Base-by-base conservation (phyloP, 2,113 vertebrate genomes). In the Pelobates fuscus region DNA sequence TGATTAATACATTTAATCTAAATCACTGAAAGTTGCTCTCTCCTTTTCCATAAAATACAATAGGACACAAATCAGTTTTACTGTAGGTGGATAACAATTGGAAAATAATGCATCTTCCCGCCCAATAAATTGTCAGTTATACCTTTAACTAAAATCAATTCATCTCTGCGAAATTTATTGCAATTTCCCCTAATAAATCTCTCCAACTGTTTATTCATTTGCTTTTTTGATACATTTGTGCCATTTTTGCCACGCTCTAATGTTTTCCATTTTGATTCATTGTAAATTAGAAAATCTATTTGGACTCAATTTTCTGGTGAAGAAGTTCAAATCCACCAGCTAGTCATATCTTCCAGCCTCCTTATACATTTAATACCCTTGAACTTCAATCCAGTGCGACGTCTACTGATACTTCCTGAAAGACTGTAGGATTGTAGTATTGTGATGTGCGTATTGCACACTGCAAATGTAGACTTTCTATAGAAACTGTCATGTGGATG, bases 81-180 rank as follows among this genome's bases (percentile, higher is more conserved):
- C 93, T 94, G 91, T 91, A 93, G 94, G 93, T 93, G 90, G 94
- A 98, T 96, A 97, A 96, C 96, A 98, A 97, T 98, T 89, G 95
- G 94, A 97, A 97, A 98, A 98, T 97, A 98, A 98, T 98, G 96
- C 95, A 95, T 98, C 95, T 98, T 98, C 94, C 93, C 92, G 87
- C 94, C 92, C 94, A 92, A 97, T 98, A 97, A 98, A 98, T 96
- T 97, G 95, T 96, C 95, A 95, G 92, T 94, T 94, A 95, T 94
- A 96, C 91, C 94, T 95, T 95, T 94, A 96, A 95, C 94, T 94
- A 98, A 96, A 97, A 97, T 96, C 95, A 91, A 98, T 98, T 94
- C 91, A 96, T 96, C 95, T 93, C 91, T 92, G 90, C 89, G 91
- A 93, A 91, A 96, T 97, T 97, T 95, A 98, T 95, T 94, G 88